phyloP scores from a whole-genome alignment of 2,113 vertebrate species.

The Ceyx melanurus region DNA sequence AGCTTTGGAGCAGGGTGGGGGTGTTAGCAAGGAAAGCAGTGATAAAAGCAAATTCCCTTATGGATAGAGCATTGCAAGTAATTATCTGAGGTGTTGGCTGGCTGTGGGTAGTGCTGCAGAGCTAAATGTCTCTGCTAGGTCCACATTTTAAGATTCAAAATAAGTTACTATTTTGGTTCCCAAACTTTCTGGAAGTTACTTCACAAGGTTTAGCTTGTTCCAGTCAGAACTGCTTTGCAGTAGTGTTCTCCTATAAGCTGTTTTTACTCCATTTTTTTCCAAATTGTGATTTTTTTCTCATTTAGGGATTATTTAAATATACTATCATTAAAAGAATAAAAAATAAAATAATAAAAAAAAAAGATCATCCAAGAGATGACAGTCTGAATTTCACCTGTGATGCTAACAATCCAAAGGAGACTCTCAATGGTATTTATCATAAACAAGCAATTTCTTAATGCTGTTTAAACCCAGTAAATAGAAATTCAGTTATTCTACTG shows the following conservation, averaged over 20 bases:
- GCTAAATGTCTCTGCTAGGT: background rate
- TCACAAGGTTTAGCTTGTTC: background rate
- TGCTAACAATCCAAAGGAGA: background rate
- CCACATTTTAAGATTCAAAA: background rate
- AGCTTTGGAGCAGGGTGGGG: background rate
- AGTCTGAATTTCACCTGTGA: background rate
- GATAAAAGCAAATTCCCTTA: conserved; percentile 5
- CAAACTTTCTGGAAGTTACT: background rate
- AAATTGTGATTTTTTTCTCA: background rate
- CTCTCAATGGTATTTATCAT: background rate
- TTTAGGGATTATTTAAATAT: background rate
- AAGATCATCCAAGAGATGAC: background rate
- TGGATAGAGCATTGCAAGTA: background rate
- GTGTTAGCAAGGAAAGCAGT: background rate
- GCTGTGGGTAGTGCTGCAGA: background rate
- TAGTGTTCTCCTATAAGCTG: background rate
- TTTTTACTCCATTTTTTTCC: background rate
- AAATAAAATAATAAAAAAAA: background rate
- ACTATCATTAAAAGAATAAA: background rate
- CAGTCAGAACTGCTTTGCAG: background rate
- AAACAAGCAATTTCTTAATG: background rate
- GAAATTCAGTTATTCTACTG: background rate
- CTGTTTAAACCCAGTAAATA: background rate
- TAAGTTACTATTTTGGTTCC: background rate
- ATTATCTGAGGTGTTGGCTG: background rate